These are phyloP conservation scores for Myanophis thanlyinensis DNA, from an alignment of 2,113 vertebrate genomes.

Conservation along the genomic window DNA sequence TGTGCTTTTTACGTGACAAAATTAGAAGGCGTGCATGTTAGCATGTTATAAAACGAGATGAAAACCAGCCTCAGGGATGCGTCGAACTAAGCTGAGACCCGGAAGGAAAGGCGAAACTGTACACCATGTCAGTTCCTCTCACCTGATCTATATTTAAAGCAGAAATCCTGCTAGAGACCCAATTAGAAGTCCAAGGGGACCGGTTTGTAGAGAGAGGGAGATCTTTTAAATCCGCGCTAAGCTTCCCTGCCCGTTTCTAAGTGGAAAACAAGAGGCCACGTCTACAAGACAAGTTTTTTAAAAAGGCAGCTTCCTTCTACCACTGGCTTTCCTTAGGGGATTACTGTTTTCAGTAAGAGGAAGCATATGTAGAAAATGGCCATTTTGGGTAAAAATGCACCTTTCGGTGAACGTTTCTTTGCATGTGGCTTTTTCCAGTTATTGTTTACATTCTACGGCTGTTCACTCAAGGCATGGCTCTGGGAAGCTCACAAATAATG, in stretches of 20 bases:
- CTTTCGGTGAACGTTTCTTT: conserved; percentile 23
- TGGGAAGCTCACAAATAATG: background rate
- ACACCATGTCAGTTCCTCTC: background rate
- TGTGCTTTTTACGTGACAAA: background rate
- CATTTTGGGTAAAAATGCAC: conserved; percentile 57
- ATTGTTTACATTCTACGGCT: background rate
- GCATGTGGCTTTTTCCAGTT: background rate
- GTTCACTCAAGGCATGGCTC: background rate
- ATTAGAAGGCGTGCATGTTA: background rate
- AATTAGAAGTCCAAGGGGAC: conserved; percentile 51
- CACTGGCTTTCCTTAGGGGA: conserved; percentile 53
- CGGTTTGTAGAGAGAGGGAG: conserved; percentile 52
- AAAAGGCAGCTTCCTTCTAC: conserved; percentile 58
- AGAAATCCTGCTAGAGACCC: conserved; percentile 49
- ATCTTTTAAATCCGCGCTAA: conserved; percentile 53
- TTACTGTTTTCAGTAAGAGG: conserved; percentile 59
- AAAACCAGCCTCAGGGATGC: background rate
- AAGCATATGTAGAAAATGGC: conserved; percentile 62
- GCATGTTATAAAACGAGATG: background rate
- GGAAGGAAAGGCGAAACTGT: background rate
- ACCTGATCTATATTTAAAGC: background rate
- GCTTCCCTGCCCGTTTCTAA: conserved; percentile 55
- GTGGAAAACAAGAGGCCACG: conserved; percentile 43
- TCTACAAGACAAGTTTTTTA: background rate
- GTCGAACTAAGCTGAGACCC: background rate